Percentiles rank a stretch among this genome's conserved stretches.
Evolutionary conservation across 2,797 vertebrate genomes (phyloP).

Genomic region (Sardinella longiceps): DNA sequence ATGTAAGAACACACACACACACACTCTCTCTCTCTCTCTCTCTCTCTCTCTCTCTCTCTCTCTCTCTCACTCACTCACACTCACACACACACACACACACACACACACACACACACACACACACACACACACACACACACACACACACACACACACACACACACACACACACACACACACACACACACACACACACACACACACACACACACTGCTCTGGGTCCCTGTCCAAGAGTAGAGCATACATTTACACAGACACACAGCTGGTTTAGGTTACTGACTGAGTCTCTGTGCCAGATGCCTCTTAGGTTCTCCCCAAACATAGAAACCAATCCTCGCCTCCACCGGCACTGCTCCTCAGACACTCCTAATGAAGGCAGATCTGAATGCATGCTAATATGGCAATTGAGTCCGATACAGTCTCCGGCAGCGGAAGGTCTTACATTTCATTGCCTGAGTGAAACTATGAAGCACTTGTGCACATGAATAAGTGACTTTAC

Average conservation of each 20-base stretch:
- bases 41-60: neutral
- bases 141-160: neutral
- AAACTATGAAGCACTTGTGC: neutral
- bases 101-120: no score
- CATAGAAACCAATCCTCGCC: conserved; percentile 39
- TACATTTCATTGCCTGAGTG: neutral
- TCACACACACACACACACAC: no score
- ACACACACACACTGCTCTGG: neutral
- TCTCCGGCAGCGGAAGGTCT: conserved; percentile 9
- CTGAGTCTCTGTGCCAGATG: conserved; percentile 32
- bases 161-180: neutral
- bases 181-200: neutral
- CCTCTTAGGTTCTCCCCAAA: conserved; percentile 37
- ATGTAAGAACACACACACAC: no score
- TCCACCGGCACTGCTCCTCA: conserved; percentile 22
- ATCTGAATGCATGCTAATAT: conserved; percentile 15
- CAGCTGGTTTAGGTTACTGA: conserved; percentile 42
- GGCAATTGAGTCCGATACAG: neutral
- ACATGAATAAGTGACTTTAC: neutral
- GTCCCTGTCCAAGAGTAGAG: neutral
- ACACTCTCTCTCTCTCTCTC: neutral
- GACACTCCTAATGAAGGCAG: conserved; percentile 34
- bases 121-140: neutral
- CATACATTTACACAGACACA: conserved; percentile 29
- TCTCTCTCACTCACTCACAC: no score